Percentiles rank a stretch among this genome's conserved stretches.
Evolutionary conservation across 23 tunicate species (phyloP).

Genomic region (Halocynthia roretzi): DNA sequence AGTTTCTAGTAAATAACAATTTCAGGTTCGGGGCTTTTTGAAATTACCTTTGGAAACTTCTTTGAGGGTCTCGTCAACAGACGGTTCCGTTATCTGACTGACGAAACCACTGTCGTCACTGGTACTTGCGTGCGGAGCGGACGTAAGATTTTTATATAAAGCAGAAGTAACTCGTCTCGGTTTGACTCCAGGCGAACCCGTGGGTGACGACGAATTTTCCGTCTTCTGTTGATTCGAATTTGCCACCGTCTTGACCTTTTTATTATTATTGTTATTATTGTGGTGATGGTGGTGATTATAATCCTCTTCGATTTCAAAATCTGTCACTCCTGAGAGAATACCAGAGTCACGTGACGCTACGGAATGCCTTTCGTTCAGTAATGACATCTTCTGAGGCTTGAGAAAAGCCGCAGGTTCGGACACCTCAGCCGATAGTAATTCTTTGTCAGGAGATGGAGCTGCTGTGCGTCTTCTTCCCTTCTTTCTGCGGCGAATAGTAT

Average conservation of each 20-base stretch:
- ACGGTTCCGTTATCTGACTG: background rate
- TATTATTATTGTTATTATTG: conserved; percentile 48
- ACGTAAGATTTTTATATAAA: too few species aligned
- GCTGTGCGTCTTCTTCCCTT: conserved; percentile 46
- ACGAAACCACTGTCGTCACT: conserved; percentile 5
- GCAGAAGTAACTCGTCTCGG: too few species aligned
- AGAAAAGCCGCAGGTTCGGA: conserved; percentile 17
- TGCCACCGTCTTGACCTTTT: too few species aligned
- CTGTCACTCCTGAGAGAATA: conserved; percentile 65
- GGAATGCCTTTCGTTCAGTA: conserved; percentile 20
- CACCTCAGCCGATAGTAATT: background rate
- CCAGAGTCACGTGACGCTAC: conserved; percentile 84
- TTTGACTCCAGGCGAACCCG: background rate
- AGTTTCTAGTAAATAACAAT: background rate
- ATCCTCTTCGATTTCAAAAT: conserved; percentile 19
- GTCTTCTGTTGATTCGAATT: background rate
- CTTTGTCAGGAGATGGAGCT: background rate
- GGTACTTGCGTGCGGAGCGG: too few species aligned
- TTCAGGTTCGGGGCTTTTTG: background rate
- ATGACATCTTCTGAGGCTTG: conserved; percentile 1
- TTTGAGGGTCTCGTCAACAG: conserved; percentile 4
- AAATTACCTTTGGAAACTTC: conserved; percentile 25
- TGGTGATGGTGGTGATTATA: background rate
- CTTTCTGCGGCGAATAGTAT: conserved; percentile 57
- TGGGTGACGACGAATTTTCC: background rate